These are phyloP conservation scores for Dicentrarchus labrax DNA, from an alignment of 2,113 vertebrate genomes.

Conservation along the genomic window DNA sequence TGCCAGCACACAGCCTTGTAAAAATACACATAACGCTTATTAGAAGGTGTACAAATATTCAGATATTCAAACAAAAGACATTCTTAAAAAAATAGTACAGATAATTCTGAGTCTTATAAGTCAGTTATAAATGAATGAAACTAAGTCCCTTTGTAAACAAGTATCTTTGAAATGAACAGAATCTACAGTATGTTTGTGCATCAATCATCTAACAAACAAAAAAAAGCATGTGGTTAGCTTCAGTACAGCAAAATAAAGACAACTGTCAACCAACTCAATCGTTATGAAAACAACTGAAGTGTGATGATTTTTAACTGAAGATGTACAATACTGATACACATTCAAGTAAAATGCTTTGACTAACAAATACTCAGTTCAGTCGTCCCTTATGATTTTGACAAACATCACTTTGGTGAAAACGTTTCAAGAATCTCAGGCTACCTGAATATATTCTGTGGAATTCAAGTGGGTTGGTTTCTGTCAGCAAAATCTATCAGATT, in stretches of 20 bases:
- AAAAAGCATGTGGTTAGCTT: not conserved
- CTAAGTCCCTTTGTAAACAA: not conserved
- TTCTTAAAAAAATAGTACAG: not conserved
- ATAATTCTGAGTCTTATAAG: not conserved
- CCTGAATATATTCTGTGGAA: constrained; percentile 14
- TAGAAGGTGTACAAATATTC: constrained; percentile 2
- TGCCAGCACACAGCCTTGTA: not conserved
- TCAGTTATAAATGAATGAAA: not conserved
- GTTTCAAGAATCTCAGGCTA: constrained; percentile 49
- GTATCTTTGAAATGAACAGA: not conserved
- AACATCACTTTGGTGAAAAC: constrained; percentile 6
- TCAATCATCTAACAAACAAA: not conserved
- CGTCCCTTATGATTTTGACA: not conserved
- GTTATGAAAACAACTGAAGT: not conserved
- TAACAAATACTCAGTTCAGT: constrained; percentile 3
- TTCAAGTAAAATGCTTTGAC: constrained; percentile 39
- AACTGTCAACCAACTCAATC: not conserved
- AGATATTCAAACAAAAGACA: not conserved
- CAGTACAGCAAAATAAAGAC: constrained; percentile 12
- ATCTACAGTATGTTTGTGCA: not conserved
- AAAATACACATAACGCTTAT: not conserved
- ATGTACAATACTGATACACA: constrained; percentile 4
- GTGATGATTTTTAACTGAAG: not conserved
- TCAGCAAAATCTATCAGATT: not conserved
- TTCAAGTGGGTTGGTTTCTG: constrained; percentile 27